phyloP scores from a whole-genome alignment of 2,113 vertebrate genomes.

The Leptobrachium leishanense region DNA sequence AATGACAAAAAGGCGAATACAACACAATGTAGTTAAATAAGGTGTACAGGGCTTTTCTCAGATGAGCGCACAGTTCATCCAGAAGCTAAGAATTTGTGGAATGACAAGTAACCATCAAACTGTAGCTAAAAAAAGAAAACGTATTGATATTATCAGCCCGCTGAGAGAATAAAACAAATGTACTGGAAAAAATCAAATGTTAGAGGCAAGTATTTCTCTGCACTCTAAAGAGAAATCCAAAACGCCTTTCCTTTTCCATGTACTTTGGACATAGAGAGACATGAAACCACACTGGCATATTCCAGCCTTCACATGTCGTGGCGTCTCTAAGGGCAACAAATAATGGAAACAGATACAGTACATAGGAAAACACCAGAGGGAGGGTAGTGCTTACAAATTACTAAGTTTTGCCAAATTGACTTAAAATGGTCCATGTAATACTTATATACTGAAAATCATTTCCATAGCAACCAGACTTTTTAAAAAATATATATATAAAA shows the following conservation, averaged over 20 bases:
- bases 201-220: neutral
- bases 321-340: neutral
- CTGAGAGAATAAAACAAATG: neutral
- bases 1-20: too few relatives aligned
- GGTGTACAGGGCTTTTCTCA: too few relatives aligned
- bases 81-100: neutral
- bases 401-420: neutral
- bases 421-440: neutral
- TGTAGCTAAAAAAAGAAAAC: neutral
- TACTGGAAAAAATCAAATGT: neutral
- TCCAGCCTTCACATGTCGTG: neutral
- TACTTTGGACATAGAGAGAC: neutral
- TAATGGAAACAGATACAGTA: neutral
- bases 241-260: neutral
- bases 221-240: neutral
- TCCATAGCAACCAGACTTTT: neutral
- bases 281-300: neutral
- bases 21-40: too few relatives aligned
- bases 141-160: neutral
- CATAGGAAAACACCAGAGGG: neutral
- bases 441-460: neutral
- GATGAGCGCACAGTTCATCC: too few relatives aligned
- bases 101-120: neutral
- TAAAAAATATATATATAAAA: neutral
- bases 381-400: neutral